Evolutionary conservation across 2,888 invertebrate species (phyloP), one percentile per base, ranked within the genome.

Genomic region (Pterostichus niger): DNA sequence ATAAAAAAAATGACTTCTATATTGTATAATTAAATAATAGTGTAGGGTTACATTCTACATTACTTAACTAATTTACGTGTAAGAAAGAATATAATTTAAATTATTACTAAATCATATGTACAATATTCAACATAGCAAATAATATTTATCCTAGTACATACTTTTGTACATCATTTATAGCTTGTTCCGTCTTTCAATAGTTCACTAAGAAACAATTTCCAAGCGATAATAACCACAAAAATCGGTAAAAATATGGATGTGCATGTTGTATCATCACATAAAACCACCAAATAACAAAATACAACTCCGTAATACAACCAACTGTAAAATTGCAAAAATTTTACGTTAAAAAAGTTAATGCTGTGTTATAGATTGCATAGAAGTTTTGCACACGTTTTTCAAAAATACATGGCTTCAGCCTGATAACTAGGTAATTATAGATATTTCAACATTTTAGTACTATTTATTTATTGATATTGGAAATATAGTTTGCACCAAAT

Each of bases 61-160:
- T 24, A 75, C 35, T 71, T 61, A 81, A 78, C 46, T 78, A 78
- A 81, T 56, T 73, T 61, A 82, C 33, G 75, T 75, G 82, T 82
- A 82, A 49, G 82, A 75, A 82, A 82, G 59, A 59, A 59, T 82
- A 81, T 81, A 81, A 81, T 81, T 81, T 81, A 82, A 82, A 82
- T 82, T 82, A 82, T 82, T 15, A 82, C 82, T 82, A 82, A 82
- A 75, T 75, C 54, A 77, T 82, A 82, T 82, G 44, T 82, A 82
- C 82, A 82, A 82, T 82, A 82, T 82, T 82, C 64, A 82, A 82
- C 82, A 82, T 82, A 82, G 75, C 82, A 44, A 82, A 71, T 71
- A 79, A 64, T 77, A 56, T 59, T 64, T 79, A 15, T 46, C 24
- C 54, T 54, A 56, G 56, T 46, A 56, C 40, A 35, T 46, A 56